Evolutionary conservation across 2,888 invertebrate genomes (phyloP), one percentile per base, ranked within the genome.

Genomic region (Orthosia incerta): DNA sequence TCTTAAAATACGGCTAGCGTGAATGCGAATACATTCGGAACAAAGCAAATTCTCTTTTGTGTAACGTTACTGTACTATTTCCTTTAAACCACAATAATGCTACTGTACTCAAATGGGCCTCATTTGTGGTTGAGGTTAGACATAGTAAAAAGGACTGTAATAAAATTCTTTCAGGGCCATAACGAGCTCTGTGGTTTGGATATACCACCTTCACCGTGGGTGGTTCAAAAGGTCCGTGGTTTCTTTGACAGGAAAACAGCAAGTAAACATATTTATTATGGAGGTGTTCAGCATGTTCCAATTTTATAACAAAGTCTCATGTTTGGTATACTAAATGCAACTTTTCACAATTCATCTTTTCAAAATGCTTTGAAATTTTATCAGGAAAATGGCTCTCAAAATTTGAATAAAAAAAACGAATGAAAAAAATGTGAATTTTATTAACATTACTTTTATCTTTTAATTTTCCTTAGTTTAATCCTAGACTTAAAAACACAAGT

Each of bases 71-170:
- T 55, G 56, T 87, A 83, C 89, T 89, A 89, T 90, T 89, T 89
- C 81, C 83, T 82, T 70, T 56, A 84, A 86, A 90, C 93, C 93
- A 87, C 92, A 90, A 87, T 88, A 88, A 91, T 89, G 91, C 85
- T 71, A 64, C 85, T 84, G 80, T 87, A 86, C 86, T 87, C 89
- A 88, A 89, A 90, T 86, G 85, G 60, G 86, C 86, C 85, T 90
- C 89, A 88, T 89, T 77, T 91, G 93, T 85, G 92, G 93, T 90
- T 66, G 76, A 65, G 84, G 86, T 87, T 86, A 83, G 83, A 83
- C 80, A 84, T 84, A 86, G 66, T 76, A 80, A 89, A 89, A 88
- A 88, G 88, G 86, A 70, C 78, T 74, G 81, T 79, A 86, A 89
- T 89, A 87, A 88, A 87, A 88, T 86, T 86, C 86, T 86, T 86